Evolutionary conservation across 2,888 invertebrate species (phyloP), one percentile per base, ranked within the genome.

Genomic region (Cordilura impudica): DNA sequence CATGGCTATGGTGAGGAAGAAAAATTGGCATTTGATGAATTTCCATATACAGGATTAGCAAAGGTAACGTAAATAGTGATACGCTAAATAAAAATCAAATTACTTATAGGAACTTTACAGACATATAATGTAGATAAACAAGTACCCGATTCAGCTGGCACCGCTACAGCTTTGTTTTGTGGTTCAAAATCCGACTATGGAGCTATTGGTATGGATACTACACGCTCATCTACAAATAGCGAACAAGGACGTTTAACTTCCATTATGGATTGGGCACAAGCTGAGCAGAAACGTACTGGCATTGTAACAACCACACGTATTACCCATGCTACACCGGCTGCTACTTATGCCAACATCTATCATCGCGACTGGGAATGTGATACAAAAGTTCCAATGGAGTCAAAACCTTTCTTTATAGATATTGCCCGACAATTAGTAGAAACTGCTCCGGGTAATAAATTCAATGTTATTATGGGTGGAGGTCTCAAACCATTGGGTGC

Each of bases 111-210:
- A 4, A n/a, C 10, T 8, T 82, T 82, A 8, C 75, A 94, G 93
- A 94, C 94, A 0, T 94, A 94, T 88, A 93, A 93, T 82, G 91
- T 92, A n/a, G 93, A 94, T 85, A 91, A 91, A 73, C 94, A 94
- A 88, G 93, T 93, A 12, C 92, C 94, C 0, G 94, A 94, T 84
- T 94, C 94, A 2, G 94, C 94, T 1, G 93, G 92, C 2, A 93
- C 94, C 0, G 94, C 93, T 0, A 94, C 94, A 0, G 93, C 94
- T 1, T 91, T 93, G 84, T 92, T 93, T 82, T 90, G 91, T 66
- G 94, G 94, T 0, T 91, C 92, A 0, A 94, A 94, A 87, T 91
- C 91, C 45, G 91, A 92, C 80, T 92, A 91, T 81, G 91, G 90
- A 67, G 91, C 91, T 8, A 88, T 93, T 54, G 93, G 93, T 5